Evolutionary conservation across 2,888 invertebrate species (phyloP), one percentile per base, ranked within the genome.

Genomic region (Archips xylosteana): DNA sequence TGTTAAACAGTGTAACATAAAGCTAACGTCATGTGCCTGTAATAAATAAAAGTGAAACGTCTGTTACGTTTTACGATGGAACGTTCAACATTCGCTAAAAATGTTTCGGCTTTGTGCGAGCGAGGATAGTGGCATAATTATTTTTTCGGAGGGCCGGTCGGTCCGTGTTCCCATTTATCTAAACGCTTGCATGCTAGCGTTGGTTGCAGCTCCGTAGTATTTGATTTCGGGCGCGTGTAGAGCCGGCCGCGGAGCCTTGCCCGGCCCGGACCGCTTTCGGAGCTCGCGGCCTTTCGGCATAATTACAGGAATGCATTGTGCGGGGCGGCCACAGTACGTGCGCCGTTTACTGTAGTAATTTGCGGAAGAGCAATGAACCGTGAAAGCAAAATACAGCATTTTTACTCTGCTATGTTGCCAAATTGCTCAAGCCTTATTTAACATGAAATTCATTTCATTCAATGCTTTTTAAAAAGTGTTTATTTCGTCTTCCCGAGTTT

Each of bases 291-390:
- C 84, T 89, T 88, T 88, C 85, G 85, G 85, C 86, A 89, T 92
- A 92, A 93, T 92, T 90, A 91, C 90, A 85, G 89, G 83, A 89
- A 87, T 88, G 90, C 89, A 93, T 92, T 92, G 91, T 92, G 84
- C 82, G 82, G 81, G 78, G 78, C 82, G 78, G 80, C 84, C 84
- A 78, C 85, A 85, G 82, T 84, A 89, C 87, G 88, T 88, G 88
- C 83, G 77, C 85, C 85, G 87, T 86, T 89, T 89, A 86, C 82
- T 80, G 78, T 80, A 83, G 85, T 83, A 85, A 90, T 92, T 89
- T 88, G 82, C 82, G 83, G 81, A 83, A 86, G 87, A 85, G 84
- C 87, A 86, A 81, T 83, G 85, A 82, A 83, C 81, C 82, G 82
- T 82, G 79, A 87, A 86, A 79, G 68, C 76, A 83, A 80, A 85